Conservation (phyloP, 2,797 vertebrate genomes). For the Rhinoraja longicauda region DNA sequence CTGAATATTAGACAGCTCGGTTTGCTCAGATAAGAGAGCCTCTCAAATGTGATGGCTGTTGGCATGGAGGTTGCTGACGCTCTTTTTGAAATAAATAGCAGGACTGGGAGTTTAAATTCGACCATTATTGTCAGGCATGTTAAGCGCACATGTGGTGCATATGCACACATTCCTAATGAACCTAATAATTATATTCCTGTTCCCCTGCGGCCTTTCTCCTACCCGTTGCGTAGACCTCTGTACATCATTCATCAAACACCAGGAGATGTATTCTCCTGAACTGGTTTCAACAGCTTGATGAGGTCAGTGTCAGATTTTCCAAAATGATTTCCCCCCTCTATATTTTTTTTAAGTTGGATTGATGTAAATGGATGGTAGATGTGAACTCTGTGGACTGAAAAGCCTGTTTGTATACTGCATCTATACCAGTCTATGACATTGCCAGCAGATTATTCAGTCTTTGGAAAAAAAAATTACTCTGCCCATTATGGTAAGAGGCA, state of each 20-base stretch:
- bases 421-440: not conserved
- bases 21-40: not conserved
- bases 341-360: not conserved
- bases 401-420: too few relatives aligned
- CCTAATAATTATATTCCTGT: too few relatives aligned
- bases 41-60: not conserved
- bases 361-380: too few relatives aligned
- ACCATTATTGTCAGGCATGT: too few relatives aligned
- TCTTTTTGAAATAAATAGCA: not conserved
- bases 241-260: not conserved
- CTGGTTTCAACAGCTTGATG: not conserved
- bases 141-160: too few relatives aligned
- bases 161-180: too few relatives aligned
- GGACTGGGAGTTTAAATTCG: too few relatives aligned
- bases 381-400: too few relatives aligned
- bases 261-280: not conserved
- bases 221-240: too few relatives aligned
- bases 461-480: not conserved
- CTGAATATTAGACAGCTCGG: too few relatives aligned
- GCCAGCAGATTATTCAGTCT: not conserved
- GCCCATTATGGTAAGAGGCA: not conserved
- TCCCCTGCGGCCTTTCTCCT: too few relatives aligned
- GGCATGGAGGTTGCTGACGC: not conserved
- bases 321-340: not conserved
- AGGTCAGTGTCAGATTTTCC: not conserved